These are phyloP conservation scores for Setophaga kirtlandii DNA, from an alignment of 2,113 vertebrate species.

Conservation along the genomic window DNA sequence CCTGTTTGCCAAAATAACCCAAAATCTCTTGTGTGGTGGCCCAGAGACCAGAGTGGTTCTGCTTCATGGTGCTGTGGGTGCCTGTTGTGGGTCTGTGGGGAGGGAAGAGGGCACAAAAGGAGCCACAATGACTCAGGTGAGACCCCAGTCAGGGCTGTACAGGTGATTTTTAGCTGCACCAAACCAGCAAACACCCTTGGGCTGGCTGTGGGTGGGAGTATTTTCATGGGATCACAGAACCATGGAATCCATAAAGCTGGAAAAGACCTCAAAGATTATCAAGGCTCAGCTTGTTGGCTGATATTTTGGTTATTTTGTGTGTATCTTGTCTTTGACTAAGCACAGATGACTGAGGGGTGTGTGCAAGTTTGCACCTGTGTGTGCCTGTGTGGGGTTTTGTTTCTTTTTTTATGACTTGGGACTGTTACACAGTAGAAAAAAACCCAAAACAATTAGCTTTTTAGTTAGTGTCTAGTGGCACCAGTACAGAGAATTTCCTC, in stretches of 20 bases:
- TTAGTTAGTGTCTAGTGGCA: not conserved
- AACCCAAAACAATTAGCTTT: not conserved
- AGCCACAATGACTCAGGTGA: fast-evolving
- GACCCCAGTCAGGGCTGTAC: not conserved
- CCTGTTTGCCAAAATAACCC: not conserved
- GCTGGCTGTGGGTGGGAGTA: not conserved
- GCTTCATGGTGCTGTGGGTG: not conserved
- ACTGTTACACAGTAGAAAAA: not conserved
- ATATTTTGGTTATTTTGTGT: not conserved
- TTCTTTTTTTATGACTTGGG: not conserved
- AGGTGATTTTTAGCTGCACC: fast-evolving
- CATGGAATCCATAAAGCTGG: not conserved
- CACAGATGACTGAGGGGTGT: not conserved
- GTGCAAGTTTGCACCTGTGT: not conserved
- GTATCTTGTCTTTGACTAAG: not conserved
- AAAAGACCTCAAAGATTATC: not conserved
- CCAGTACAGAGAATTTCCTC: not conserved
- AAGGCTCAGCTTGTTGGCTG: not conserved
- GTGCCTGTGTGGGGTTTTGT: fast-evolving
- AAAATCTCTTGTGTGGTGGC: not conserved
- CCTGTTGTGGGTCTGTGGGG: not conserved
- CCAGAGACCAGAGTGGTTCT: fast-evolving
- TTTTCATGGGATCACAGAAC: not conserved
- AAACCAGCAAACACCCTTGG: not conserved
- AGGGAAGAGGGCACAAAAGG: not conserved